Evolutionary conservation across 2,113 vertebrate species (phyloP).

Genomic region (Dasyurus viverrinus): DNA sequence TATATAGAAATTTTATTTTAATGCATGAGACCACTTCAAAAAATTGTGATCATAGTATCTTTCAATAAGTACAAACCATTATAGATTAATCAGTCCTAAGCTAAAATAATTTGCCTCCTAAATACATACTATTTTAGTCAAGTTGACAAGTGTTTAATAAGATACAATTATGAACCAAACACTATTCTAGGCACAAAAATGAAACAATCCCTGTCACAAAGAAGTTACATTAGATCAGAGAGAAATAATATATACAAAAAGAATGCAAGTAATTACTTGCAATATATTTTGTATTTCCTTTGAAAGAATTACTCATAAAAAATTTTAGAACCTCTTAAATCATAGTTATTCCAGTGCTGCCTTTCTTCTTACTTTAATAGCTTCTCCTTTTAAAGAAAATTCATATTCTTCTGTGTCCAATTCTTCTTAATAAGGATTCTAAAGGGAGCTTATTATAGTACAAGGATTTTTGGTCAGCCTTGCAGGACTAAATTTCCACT

Average conservation of each 20-base stretch:
- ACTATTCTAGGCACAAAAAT: background rate
- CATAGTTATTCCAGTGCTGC: background rate
- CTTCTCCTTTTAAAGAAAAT: background rate
- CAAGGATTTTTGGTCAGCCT: background rate
- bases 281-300: background rate
- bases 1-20: background rate
- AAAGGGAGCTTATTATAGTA: conserved; percentile 1
- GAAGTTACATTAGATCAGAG: background rate
- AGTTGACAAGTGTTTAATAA: background rate
- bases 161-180: background rate
- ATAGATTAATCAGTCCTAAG: background rate
- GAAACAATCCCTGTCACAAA: background rate
- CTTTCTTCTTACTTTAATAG: conserved; percentile 18
- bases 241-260: background rate
- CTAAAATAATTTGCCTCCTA: background rate
- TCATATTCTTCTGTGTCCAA: background rate
- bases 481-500: conserved; percentile 12
- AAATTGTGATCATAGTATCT: background rate
- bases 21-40: background rate
- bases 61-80: background rate
- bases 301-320: background rate
- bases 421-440: background rate
- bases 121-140: background rate
- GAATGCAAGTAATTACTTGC: background rate
- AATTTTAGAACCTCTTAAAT: background rate